A percentile compares a stretch with the other conserved stretches of the same genome.
Evolutionary conservation across 2,888 invertebrate genomes (phyloP).

Genomic region (Hoplodrina blanda): DNA sequence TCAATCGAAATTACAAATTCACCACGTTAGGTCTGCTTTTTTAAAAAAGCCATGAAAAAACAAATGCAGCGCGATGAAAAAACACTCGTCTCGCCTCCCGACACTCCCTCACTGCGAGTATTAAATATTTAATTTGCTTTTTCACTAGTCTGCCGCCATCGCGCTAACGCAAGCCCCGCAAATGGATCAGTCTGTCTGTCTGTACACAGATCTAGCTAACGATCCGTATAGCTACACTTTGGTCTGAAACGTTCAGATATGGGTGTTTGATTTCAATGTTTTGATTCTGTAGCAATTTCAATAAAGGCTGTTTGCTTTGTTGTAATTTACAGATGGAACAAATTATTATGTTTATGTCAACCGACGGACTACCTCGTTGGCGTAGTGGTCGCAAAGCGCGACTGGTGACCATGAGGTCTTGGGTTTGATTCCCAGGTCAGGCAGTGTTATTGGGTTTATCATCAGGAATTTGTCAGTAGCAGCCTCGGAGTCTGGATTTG

Average conservation of each 20-base stretch:
- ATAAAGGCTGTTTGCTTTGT: neutral
- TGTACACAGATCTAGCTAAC: conserved; percentile 52
- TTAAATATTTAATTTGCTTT: conserved; percentile 81
- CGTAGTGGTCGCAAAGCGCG: no score
- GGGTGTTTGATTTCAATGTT: conserved; percentile 11
- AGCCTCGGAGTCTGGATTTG: no score
- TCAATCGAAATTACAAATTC: conserved; percentile 61
- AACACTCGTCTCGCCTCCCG: conserved; percentile 63
- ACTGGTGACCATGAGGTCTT: no score
- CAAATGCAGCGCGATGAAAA: conserved; percentile 56
- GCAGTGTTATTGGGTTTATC: no score
- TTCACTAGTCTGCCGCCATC: conserved; percentile 62
- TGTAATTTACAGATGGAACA: neutral
- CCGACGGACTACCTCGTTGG: no score
- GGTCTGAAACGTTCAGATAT: conserved; percentile 20
- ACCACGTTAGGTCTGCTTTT: conserved; percentile 40
- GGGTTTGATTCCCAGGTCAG: no score
- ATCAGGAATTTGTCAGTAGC: no score
- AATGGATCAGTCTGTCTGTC: conserved; percentile 75
- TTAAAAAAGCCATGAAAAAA: conserved; percentile 50
- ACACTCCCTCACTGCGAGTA: conserved; percentile 69
- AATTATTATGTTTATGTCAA: neutral
- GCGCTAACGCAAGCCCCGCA: conserved; percentile 60
- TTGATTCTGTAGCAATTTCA: neutral
- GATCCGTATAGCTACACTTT: conserved; percentile 39